phyloP scores from a whole-genome alignment of 2,113 vertebrate species.

The Promerops cafer region DNA sequence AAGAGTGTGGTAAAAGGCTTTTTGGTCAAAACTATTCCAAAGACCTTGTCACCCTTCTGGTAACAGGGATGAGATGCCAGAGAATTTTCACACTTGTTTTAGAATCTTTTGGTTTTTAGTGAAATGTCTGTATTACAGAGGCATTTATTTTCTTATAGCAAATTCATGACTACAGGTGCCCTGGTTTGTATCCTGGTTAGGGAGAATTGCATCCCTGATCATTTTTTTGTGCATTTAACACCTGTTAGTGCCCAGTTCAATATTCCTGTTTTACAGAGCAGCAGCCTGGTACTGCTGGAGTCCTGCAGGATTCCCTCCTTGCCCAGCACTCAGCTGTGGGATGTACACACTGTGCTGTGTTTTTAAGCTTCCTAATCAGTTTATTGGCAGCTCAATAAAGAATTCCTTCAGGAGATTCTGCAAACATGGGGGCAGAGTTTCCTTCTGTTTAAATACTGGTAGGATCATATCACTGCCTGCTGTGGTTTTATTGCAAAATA shows the following conservation, averaged over 20 bases:
- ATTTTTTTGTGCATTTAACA: background rate
- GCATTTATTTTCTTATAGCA: background rate
- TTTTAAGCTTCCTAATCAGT: background rate
- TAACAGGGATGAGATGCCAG: background rate
- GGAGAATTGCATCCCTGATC: background rate
- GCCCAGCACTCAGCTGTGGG: background rate
- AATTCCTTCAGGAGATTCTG: background rate
- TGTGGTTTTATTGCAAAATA: background rate
- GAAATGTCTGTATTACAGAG: background rate
- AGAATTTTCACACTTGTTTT: background rate
- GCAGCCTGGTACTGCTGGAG: background rate
- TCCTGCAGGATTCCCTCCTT: background rate
- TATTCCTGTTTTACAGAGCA: background rate
- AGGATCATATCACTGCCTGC: background rate
- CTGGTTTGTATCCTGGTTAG: background rate
- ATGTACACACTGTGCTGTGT: background rate
- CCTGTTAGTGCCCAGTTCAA: background rate
- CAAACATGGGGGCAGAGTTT: background rate
- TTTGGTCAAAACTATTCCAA: background rate
- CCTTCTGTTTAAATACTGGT: background rate
- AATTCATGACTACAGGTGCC: background rate
- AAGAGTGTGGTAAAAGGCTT: rapidly evolving
- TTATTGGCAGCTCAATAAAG: background rate
- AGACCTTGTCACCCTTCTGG: background rate
- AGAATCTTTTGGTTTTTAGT: background rate